phyloP scores from a whole-genome alignment of 2,113 vertebrate genomes.

The Salvelinus namaycush region DNA sequence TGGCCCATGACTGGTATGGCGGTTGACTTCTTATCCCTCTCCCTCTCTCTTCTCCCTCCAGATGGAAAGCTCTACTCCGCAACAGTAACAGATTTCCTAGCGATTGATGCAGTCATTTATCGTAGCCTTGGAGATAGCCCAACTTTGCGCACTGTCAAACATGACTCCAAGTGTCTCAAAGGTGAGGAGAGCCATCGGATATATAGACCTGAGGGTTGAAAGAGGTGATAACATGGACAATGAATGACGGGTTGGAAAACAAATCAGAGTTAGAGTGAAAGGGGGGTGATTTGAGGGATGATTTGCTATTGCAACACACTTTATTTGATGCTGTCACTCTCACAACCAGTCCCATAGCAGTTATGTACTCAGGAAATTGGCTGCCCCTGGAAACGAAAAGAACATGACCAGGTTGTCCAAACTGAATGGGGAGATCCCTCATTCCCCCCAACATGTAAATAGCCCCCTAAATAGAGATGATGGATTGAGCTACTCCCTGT shows the following conservation, averaged over 20 bases:
- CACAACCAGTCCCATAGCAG: background rate
- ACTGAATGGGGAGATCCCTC: constrained; percentile 48
- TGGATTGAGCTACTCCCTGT: constrained; percentile 42
- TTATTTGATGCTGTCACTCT: background rate
- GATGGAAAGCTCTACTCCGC: constrained; percentile 98
- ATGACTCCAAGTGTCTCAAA: constrained; percentile 99
- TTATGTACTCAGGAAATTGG: constrained; percentile 55
- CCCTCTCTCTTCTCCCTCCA: constrained; percentile 50
- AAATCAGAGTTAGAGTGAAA: constrained; percentile 20
- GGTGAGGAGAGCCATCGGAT: constrained; percentile 74
- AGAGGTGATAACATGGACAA: constrained; percentile 15
- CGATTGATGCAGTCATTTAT: constrained; percentile 98
- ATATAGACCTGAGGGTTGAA: constrained; percentile 19
- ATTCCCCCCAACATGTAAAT: constrained; percentile 53
- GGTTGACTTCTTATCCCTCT: constrained; percentile 4
- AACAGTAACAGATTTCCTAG: constrained; percentile 98
- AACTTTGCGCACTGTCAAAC: constrained; percentile 96
- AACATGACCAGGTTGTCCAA: constrained; percentile 57
- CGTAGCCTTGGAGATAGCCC: constrained; percentile 97
- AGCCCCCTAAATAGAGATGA: constrained; percentile 51
- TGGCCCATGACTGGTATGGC: constrained; percentile 8
- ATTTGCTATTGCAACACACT: too few species aligned
- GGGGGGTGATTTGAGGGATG: too few species aligned
- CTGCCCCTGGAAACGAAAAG: too few species aligned
- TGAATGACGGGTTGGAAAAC: constrained; percentile 38